Evolutionary conservation across 2,888 invertebrate genomes (phyloP), one percentile per base, ranked within the genome.

Genomic region (Hypomecis atomaria): DNA sequence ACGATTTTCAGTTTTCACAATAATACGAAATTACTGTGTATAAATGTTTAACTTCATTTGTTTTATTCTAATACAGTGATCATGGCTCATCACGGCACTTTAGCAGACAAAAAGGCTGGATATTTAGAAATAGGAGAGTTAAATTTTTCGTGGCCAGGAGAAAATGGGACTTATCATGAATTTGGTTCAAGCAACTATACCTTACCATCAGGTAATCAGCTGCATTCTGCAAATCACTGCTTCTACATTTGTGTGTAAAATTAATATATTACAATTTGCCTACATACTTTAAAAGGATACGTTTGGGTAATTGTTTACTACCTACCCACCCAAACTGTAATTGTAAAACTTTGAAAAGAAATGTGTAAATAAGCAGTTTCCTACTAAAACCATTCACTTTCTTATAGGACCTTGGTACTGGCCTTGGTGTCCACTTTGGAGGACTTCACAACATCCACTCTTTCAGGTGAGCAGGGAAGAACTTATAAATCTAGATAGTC

Each of bases 351-450:
- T 23, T 3, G 23, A 23, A 23, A 23, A 23, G 0, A 42, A 42
- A 42, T 42, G 4, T 42, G 40, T 10, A 43, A 23, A 23, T 23
- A 23, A 23, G 23, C n/a, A 50, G 11, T 11, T 52, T 43, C 42
- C 10, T 53, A 53, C 10, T 10, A 36, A 34, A 34, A 13, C 36
- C 11, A 34, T n/a, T 43, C 11, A 8, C 6, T 42, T 65, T n/a
- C 50, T 65, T 59, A 69, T 66, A 92, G 94, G 93, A 55, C 94
- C 94, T 6, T 94, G 94, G 94, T 93, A 91, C 72, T 94, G 94
- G 94, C 94, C 94, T 9, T 95, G 95, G 94, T 96, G 96, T 79
- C 94, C 94, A n/a, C 85, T 94, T 58, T 97, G 97, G 96, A 94
- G 95, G 78, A 93, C 95, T 58, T 94, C 96, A 5, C 96, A 97